Percentiles rank a stretch among this genome's conserved stretches.
These are phyloP conservation scores for Acleris holmiana DNA, from an alignment of 2,888 invertebrate genomes.

Conservation along the genomic window DNA sequence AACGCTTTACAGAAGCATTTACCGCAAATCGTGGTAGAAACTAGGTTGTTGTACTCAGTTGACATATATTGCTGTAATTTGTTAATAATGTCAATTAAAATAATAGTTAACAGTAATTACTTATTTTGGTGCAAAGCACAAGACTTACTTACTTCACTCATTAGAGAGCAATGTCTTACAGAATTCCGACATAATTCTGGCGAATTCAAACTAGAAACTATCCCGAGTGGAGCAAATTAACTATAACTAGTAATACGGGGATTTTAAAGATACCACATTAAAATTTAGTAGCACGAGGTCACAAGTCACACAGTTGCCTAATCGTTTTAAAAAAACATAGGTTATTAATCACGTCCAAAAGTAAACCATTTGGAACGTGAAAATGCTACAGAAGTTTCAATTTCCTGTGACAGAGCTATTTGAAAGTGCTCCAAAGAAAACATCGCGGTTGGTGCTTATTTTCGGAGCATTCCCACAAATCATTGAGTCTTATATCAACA, in stretches of 20 bases:
- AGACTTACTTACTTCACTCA: too few relatives aligned
- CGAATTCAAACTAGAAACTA: too few relatives aligned
- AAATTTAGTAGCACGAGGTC: not conserved
- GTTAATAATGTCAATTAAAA: too few relatives aligned
- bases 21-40: conserved; percentile 38
- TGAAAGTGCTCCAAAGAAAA: conserved; percentile 35
- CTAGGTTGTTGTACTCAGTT: conserved; percentile 20
- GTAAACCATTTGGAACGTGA: conserved; percentile 20
- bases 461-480: conserved; percentile 35
- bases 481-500: conserved; percentile 39
- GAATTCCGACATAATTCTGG: too few relatives aligned
- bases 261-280: too few relatives aligned
- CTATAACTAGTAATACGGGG: too few relatives aligned
- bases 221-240: too few relatives aligned
- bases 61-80: conserved; percentile 19
- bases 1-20: conserved; percentile 49
- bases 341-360: conserved; percentile 27
- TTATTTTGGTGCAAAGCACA: too few relatives aligned
- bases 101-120: too few relatives aligned
- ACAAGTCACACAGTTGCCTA: conserved; percentile 19
- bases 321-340: conserved; percentile 20
- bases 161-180: too few relatives aligned
- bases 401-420: conserved; percentile 10
- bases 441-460: conserved; percentile 30
- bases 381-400: conserved; percentile 22